Base-by-base conservation (phyloP, 2,888 invertebrate genomes). In the Eretmocerus hayati region DNA sequence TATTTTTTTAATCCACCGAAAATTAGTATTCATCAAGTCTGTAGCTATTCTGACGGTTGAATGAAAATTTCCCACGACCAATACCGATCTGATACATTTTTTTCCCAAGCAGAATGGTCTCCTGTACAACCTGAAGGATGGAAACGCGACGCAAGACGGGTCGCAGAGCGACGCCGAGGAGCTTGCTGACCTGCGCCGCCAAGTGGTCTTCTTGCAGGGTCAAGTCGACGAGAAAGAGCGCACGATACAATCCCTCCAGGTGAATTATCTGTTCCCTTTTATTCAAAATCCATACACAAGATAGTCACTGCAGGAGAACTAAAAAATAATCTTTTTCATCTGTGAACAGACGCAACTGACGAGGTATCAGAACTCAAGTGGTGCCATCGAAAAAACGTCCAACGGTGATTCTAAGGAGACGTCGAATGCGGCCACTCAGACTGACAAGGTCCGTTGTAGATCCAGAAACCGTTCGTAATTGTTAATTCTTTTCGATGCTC, bases 391-490 rank as follows among this genome's bases (percentile, higher is more conserved):
- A n/a, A n/a, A n/a, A n/a, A n/a, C 72, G 35, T 70, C 71, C 42
- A 69, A 71, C 16, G 71, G 70, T 36, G 68, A 62, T 58, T 66
- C 72, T 50, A 76, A 75, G 64, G 81, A 83, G 66, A 82, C 80
- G 59, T 83, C 83, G 68, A 88, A 87, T 72, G 86, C 85, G 59
- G 86, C 90, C 64, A 90, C 90, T 62, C 90, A 90, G 76, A 90
- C 90, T 23, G 90, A 90, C 70, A 80, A 88, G 81, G 89, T 90
- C n/a, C n/a, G n/a, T n/a, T n/a, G n/a, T n/a, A n/a, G n/a, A n/a
- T n/a, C n/a, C n/a, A n/a, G n/a, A n/a, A n/a, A n/a, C n/a, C n/a
- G n/a, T n/a, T n/a, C n/a, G n/a, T n/a, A n/a, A n/a, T n/a, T n/a
- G n/a, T n/a, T n/a, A n/a, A n/a, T n/a, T n/a, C n/a, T n/a, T n/a